Conservation (phyloP, 1,140 invertebrate species). For the Drosophila bocqueti region DNA sequence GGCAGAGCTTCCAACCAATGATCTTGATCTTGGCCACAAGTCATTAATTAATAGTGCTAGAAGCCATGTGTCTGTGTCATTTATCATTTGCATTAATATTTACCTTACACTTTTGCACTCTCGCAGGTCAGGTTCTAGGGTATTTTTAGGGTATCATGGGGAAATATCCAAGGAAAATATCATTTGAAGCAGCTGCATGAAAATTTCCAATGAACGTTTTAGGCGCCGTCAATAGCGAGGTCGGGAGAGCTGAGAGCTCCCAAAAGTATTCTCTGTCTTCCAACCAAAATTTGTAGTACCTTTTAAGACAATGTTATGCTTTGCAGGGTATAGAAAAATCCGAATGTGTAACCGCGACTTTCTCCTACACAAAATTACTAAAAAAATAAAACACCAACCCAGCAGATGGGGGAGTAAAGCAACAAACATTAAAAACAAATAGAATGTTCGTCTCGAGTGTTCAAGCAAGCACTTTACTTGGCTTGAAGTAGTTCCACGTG, state of each 20-base stretch:
- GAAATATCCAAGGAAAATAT: not conserved
- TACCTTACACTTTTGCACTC: not conserved
- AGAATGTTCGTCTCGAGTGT: slow-evolving; percentile 27
- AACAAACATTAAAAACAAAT: slow-evolving; percentile 20
- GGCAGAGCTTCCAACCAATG: not conserved
- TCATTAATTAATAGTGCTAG: slow-evolving; percentile 21
- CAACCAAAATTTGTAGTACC: too few species aligned
- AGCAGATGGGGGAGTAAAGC: not conserved
- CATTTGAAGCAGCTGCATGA: not conserved
- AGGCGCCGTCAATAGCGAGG: not conserved
- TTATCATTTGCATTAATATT: slow-evolving; percentile 3
- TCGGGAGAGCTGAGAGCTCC: not conserved
- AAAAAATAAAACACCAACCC: not conserved
- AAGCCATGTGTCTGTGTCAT: not conserved
- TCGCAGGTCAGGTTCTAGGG: not conserved
- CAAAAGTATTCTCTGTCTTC: not conserved
- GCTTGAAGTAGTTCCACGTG: slow-evolving; percentile 24
- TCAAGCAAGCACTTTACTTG: not conserved
- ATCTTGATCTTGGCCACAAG: slow-evolving; percentile 31
- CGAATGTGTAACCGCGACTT: not conserved
- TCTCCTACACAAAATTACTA: not conserved
- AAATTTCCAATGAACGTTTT: not conserved
- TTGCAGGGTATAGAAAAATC: not conserved
- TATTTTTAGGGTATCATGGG: not conserved
- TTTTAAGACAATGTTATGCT: not conserved